Percentiles rank a stretch among this genome's conserved stretches.
Evolutionary conservation across 2,113 vertebrate species (phyloP).

Genomic region (Pluvianellus socialis): DNA sequence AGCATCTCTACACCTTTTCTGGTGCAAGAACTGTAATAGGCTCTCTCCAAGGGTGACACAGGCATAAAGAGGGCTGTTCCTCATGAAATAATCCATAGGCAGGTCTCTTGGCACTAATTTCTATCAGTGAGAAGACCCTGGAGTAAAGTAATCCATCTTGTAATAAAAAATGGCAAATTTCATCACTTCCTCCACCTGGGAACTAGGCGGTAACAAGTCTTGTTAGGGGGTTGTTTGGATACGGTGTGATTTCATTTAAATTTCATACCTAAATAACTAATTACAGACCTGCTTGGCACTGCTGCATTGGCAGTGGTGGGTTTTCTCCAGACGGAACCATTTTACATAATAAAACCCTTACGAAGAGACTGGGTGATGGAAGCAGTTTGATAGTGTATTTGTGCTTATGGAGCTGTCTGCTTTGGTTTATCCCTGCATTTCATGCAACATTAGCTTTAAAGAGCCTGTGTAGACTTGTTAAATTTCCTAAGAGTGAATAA

Average conservation of each 20-base stretch:
- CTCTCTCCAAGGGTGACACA: neutral
- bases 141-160: neutral
- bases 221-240: neutral
- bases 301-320: neutral
- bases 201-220: neutral
- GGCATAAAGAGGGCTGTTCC: neutral
- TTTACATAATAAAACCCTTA: neutral
- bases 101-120: neutral
- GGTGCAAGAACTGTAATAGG: neutral
- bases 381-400: neutral
- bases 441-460: conserved; percentile 48
- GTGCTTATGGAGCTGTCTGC: neutral
- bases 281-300: neutral
- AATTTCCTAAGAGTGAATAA: conserved; percentile 16
- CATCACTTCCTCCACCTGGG: neutral
- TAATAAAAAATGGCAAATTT: neutral
- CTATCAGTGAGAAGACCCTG: neutral
- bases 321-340: neutral
- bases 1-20: neutral
- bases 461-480: conserved; percentile 9
- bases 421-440: conserved; percentile 21
- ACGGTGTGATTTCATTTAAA: neutral
- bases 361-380: neutral
- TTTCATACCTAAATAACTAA: neutral
- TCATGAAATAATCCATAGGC: neutral